These are phyloP conservation scores for Cynopterus brachyotis DNA, from an alignment of 2,113 vertebrate species.

Conservation along the genomic window DNA sequence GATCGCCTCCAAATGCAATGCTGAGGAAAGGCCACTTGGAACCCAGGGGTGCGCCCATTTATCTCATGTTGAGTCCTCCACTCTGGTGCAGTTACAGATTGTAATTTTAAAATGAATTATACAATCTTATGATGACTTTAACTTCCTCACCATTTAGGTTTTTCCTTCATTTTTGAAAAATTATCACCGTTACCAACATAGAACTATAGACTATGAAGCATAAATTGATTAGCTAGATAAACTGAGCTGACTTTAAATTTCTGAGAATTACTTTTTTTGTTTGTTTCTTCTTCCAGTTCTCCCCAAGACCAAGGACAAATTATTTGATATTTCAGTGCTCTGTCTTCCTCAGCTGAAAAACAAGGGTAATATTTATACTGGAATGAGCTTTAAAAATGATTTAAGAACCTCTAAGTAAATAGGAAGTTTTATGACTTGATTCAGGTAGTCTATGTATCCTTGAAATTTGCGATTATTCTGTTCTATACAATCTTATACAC, in stretches of 20 bases:
- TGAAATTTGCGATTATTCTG: neutral
- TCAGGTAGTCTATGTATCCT: neutral
- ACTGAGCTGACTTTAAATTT: neutral
- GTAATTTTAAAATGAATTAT: neutral
- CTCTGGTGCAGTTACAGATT: neutral
- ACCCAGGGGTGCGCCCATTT: neutral
- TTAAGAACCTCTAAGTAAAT: constrained; percentile 14
- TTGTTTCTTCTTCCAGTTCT: neutral
- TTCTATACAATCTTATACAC: neutral
- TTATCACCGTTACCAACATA: neutral
- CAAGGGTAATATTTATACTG: neutral
- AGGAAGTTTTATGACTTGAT: neutral
- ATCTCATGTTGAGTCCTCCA: neutral
- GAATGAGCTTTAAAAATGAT: constrained; percentile 27
- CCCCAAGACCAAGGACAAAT: constrained; percentile 12
- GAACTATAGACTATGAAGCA: neutral
- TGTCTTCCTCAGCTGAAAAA: constrained; percentile 44
- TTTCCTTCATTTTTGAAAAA: constrained; percentile 14
- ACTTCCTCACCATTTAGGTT: neutral
- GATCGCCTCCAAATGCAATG: neutral
- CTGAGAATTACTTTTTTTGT: constrained; percentile 6
- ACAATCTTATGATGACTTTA: neutral
- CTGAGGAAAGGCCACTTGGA: neutral
- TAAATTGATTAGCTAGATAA: neutral
- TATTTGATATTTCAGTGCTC: constrained; percentile 11